Base-by-base conservation (phyloP, 1,140 invertebrate species). In the Conus ventricosus region DNA sequence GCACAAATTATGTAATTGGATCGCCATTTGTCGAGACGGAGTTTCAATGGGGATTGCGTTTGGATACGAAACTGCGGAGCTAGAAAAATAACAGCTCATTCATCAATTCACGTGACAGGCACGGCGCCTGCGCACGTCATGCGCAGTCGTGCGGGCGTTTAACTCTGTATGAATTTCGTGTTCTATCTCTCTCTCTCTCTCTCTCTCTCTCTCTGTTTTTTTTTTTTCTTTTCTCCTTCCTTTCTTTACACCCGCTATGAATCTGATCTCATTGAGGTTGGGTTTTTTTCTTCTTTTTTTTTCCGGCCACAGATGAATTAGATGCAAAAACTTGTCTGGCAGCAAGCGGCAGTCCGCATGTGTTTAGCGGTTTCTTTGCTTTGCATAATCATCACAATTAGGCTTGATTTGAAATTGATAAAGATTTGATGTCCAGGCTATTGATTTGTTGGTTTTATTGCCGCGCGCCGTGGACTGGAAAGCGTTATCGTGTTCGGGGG, bases 1-100 rank as follows among this genome's bases (percentile, higher is more conserved):
- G 82, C 82, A 84, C 54, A 84, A 84, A 84, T 84, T 60, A 84
- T 63, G 82, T 84, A 84, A 84, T 84, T 84, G 82, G 82, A 84
- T 84, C 82, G 54, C 55, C 23, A 84, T 84, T 84, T 84, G 82
- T 84, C 80, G 80, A 39, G 25, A 84, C 11, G 23, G 5, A n/a
- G 17, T 63, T 63, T 23, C 25, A 8, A 17, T 23, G 23, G 54
- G 82, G 20, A 84, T 63, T 54, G 80, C 82, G 54, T 84, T 84
- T 39, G 80, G 80, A 81, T 81, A 81, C 80, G 80, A 81, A 81
- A 84, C 54, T 63, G 55, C 57, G 82, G 82, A 39, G 82, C 54
- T 27, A 15, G 55, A 84, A 63, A 67, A 84, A 84, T 63, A 60
- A 84, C 23, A 60, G 57, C 54, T 67, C 82, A 63, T 84, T 84